Conservation (phyloP, 2,113 vertebrate species). For the Eudyptes chrysolophus region DNA sequence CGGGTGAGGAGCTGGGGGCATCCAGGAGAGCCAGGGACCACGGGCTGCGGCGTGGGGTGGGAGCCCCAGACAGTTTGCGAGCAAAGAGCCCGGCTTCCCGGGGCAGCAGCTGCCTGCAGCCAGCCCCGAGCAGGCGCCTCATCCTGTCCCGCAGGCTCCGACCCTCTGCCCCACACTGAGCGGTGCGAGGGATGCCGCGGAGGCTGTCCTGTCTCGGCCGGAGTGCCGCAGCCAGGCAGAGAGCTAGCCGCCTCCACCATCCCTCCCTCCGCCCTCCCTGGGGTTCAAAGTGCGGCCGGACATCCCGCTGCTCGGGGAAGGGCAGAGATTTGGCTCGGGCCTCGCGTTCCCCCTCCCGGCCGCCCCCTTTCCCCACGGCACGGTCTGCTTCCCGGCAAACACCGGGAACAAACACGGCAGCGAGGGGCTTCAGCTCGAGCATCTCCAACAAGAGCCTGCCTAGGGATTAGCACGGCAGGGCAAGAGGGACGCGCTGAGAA, state of each 20-base stretch:
- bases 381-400: neutral
- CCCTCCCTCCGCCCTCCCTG: neutral
- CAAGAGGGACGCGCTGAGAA: neutral
- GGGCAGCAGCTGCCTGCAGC: neutral
- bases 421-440: neutral
- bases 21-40: accelerated
- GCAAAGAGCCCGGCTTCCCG: accelerated
- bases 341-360: accelerated
- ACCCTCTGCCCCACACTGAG: neutral
- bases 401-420: accelerated
- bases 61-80: neutral
- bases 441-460: accelerated
- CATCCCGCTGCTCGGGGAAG: accelerated
- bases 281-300: neutral
- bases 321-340: neutral
- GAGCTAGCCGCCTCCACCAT: accelerated
- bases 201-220: accelerated
- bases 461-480: neutral
- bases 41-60: accelerated
- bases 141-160: neutral
- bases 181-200: accelerated
- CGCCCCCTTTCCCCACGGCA: neutral
- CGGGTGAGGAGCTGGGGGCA: accelerated
- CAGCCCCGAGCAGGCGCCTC: neutral
- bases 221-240: neutral